Evolutionary conservation across 2,888 invertebrate species (phyloP).

Genomic region (Xylota sylvarum): DNA sequence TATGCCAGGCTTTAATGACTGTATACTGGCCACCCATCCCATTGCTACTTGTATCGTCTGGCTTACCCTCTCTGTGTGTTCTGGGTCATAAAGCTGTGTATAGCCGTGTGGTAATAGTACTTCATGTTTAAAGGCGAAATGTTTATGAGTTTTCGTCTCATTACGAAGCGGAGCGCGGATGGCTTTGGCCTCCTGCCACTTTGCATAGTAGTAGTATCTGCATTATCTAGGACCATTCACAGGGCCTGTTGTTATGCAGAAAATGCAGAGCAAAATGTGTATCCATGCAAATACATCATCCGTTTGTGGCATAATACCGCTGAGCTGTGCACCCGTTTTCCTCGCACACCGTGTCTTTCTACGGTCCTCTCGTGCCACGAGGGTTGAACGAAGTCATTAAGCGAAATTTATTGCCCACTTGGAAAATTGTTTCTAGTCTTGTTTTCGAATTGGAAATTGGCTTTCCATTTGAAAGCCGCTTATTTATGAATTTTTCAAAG

Average conservation of each 20-base stretch:
- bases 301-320: constrained; percentile 47
- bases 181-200: constrained; percentile 66
- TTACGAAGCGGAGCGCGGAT: constrained; percentile 41
- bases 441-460: constrained; percentile 70
- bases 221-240: constrained; percentile 48
- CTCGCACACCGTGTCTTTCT: neutral
- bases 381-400: constrained; percentile 63
- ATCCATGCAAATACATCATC: constrained; percentile 60
- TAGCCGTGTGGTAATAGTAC: constrained; percentile 37
- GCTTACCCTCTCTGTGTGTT: constrained; percentile 23
- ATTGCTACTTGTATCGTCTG: constrained; percentile 1
- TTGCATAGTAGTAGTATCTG: constrained; percentile 14
- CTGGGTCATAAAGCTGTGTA: constrained; percentile 53
- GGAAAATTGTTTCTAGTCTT: constrained; percentile 75
- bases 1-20: constrained; percentile 46
- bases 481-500: constrained; percentile 63
- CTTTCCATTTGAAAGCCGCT: constrained; percentile 67
- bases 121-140: constrained; percentile 70
- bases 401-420: constrained; percentile 72
- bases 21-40: constrained; percentile 23
- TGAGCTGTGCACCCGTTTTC: neutral
- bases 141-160: constrained; percentile 70
- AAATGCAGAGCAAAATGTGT: constrained; percentile 25
- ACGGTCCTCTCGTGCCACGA: constrained; percentile 1
- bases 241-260: constrained; percentile 25